These are phyloP conservation scores for Actinostola sp. DNA, from an alignment of 92 coral and sea anemone species.

Conservation along the genomic window DNA sequence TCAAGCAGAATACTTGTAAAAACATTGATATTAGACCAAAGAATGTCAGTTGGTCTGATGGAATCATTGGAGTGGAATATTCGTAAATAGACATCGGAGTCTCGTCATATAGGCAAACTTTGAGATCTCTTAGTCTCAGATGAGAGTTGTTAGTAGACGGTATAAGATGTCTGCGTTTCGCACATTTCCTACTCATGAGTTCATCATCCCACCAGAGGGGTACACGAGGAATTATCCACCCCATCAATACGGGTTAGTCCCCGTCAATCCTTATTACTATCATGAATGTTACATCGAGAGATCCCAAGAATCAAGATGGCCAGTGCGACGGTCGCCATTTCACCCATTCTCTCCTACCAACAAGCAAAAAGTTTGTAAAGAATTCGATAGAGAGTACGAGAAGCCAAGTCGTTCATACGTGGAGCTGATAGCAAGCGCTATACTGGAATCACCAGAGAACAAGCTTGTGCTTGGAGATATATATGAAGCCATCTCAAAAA, in stretches of 20 bases:
- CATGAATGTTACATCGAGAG: neutral
- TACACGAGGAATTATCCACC: neutral
- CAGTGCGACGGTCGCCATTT: neutral
- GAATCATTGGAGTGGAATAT: neutral
- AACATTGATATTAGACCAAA: conserved; percentile 23
- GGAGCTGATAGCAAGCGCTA: conserved; percentile 50
- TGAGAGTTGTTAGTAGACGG: neutral
- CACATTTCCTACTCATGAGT: neutral
- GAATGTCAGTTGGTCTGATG: neutral
- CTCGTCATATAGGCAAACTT: neutral
- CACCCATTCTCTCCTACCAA: neutral
- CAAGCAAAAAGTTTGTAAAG: neutral
- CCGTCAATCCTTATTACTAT: neutral
- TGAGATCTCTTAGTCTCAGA: neutral
- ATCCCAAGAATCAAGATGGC: neutral
- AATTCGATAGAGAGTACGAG: conserved; percentile 8
- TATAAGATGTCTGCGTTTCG: conserved; percentile 12
- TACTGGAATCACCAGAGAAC: conserved; percentile 49
- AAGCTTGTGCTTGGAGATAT: conserved; percentile 54
- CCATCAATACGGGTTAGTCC: conserved; percentile 9
- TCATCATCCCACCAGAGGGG: neutral
- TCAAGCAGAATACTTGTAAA: conserved; percentile 13
- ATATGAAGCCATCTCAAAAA: conserved; percentile 41
- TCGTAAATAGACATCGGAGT: conserved; percentile 21
- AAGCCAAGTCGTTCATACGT: conserved; percentile 58